These are phyloP conservation scores for Helarctos malayanus DNA, from an alignment of 2,797 vertebrate species.

Conservation along the genomic window DNA sequence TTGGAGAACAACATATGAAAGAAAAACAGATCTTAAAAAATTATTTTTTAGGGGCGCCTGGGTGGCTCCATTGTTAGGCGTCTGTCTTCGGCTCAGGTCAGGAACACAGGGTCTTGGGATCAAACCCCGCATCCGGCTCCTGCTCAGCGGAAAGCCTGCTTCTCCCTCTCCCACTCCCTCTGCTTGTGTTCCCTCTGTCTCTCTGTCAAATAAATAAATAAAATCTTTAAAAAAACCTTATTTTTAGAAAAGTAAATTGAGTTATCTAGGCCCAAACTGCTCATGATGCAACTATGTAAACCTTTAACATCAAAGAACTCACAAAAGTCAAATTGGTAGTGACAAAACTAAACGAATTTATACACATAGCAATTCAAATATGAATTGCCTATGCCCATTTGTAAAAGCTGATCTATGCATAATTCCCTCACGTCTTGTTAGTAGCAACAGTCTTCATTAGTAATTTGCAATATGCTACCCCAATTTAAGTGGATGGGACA, in stretches of 20 bases:
- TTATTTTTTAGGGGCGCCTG: not conserved
- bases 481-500: not conserved
- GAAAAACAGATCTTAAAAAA: not conserved
- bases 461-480: not conserved
- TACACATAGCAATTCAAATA: not conserved
- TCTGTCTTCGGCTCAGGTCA: too few species aligned
- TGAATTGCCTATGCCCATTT: not conserved
- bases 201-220: too few species aligned
- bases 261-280: not conserved
- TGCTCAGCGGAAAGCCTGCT: too few species aligned
- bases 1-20: not conserved
- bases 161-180: too few species aligned
- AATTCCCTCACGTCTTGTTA: not conserved
- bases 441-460: not conserved
- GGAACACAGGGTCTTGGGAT: too few species aligned
- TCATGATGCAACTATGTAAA: constrained; percentile 3
- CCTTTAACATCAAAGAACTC: not conserved
- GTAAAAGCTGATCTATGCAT: not conserved
- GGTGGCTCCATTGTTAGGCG: too few species aligned
- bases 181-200: too few species aligned
- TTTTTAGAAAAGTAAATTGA: not conserved
- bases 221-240: too few species aligned
- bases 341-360: not conserved
- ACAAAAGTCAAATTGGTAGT: not conserved
- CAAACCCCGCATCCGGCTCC: too few species aligned